phyloP scores from a whole-genome alignment of 1,140 invertebrate species.

The Amyelois transitella region DNA sequence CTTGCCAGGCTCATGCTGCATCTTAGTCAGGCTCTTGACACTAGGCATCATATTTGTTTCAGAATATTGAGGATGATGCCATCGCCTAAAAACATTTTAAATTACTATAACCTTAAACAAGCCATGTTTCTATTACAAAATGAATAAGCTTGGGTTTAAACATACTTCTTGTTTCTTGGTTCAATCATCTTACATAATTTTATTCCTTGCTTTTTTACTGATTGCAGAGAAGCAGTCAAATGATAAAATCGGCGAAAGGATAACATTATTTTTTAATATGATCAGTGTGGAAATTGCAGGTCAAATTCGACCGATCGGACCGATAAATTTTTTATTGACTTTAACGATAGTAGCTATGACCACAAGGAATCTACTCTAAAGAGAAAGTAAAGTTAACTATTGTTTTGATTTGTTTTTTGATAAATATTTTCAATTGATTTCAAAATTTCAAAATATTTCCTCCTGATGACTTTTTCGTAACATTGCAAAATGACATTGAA shows the following conservation, averaged over 20 bases:
- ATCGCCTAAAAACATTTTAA: conserved; percentile 42
- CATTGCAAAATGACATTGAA: no score
- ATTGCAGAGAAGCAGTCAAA: conserved; percentile 28
- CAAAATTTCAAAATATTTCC: no score
- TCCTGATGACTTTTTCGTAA: no score
- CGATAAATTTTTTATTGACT: no score
- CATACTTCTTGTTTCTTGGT: conserved; percentile 51
- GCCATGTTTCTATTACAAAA: background rate
- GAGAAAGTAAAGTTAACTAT: no score
- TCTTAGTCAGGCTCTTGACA: conserved; percentile 56
- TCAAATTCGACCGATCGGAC: no score
- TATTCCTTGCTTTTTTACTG: conserved; percentile 48
- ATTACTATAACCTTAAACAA: conserved; percentile 6
- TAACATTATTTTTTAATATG: conserved; percentile 14
- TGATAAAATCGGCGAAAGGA: conserved; percentile 43
- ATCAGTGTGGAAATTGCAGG: no score
- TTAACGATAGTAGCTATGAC: no score
- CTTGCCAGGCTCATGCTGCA: conserved; percentile 57
- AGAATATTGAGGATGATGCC: conserved; percentile 32
- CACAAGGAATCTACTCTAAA: no score
- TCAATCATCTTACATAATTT: conserved; percentile 60
- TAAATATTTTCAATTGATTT: no score
- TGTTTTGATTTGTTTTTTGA: no score
- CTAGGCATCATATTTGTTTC: conserved; percentile 35
- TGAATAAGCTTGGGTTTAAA: no score